Evolutionary conservation across 1,140 invertebrate species (phyloP), one percentile per base, ranked within the genome.

Genomic region (Drosophila asahinai): DNA sequence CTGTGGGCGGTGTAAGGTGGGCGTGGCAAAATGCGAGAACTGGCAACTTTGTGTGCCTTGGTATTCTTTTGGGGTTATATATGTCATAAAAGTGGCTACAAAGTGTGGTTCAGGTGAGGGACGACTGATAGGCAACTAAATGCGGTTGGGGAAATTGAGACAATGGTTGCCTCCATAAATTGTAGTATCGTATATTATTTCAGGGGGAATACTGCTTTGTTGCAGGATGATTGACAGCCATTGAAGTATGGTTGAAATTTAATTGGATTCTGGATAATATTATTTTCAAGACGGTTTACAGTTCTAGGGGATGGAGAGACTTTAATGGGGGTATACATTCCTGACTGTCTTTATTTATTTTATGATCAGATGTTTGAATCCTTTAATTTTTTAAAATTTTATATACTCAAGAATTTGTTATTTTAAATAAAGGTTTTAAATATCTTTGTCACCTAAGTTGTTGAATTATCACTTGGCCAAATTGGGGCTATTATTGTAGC

Each of bases 11-110:
- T 51, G 66, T 33, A 38, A 60, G 51, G 61, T 66, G 83, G 84
- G 86, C 77, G 83, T 81, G 83, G 70, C 77, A 64, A 22, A 58
- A 43, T 61, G 61, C 30, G 47, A 58, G 51, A 17, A 54, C 52
- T 51, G 38, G 49, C 83, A 87, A 86, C 83, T 73, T 87, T 87
- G 75, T 84, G 43, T 27, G 43, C 38, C 45, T 38, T 49, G 40
- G 40, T 17, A 51, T 59, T 66, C 51, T 52, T 77, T 51, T 61
- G 54, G 47, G 75, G 63, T 78, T 83, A 61, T 71, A 81, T 89
- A 79, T 89, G 84, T 86, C 84, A 90, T 90, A 89, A 90, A 90
- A 89, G 78, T 86, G 75, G 86, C 86, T 66, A 90, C 84, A 89
- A 89, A 90, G 86, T 81, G 81, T 71, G 79, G 27, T 30, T 59